phyloP scores from a whole-genome alignment of 2,797 vertebrate genomes.

The Gymnothorax javanicus region DNA sequence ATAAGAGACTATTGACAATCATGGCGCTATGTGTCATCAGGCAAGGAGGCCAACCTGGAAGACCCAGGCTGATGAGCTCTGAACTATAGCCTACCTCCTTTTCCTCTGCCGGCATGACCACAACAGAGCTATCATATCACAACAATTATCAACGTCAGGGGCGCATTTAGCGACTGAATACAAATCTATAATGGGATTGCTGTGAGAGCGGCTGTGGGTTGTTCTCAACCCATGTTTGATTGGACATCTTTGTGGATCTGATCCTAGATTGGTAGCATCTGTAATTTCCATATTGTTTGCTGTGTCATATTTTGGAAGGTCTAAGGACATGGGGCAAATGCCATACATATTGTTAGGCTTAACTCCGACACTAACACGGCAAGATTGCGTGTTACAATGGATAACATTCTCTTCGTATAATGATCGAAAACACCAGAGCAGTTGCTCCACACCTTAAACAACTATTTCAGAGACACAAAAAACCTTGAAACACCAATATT shows the following conservation, averaged over 20 bases:
- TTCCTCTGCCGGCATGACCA: background rate
- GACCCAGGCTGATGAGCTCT: background rate
- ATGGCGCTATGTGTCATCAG: background rate
- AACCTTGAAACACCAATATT: background rate
- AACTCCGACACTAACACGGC: background rate
- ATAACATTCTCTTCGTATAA: background rate
- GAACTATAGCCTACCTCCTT: background rate
- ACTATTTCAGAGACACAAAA: background rate
- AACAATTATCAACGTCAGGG: background rate
- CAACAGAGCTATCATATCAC: background rate
- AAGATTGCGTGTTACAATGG: background rate
- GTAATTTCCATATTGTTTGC: background rate
- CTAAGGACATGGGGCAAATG: background rate
- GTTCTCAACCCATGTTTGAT: background rate
- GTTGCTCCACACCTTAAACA: background rate
- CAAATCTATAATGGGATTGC: background rate
- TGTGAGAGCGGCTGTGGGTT: background rate
- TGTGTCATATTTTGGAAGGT: background rate
- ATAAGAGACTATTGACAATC: slow-evolving; percentile 17
- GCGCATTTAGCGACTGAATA: background rate
- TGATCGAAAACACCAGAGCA: background rate
- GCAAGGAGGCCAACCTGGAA: background rate
- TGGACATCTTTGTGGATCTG: background rate
- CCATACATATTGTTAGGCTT: background rate
- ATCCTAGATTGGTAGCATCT: background rate